Conservation (phyloP, 1,140 invertebrate species). For the Drosophila kanapiae region DNA sequence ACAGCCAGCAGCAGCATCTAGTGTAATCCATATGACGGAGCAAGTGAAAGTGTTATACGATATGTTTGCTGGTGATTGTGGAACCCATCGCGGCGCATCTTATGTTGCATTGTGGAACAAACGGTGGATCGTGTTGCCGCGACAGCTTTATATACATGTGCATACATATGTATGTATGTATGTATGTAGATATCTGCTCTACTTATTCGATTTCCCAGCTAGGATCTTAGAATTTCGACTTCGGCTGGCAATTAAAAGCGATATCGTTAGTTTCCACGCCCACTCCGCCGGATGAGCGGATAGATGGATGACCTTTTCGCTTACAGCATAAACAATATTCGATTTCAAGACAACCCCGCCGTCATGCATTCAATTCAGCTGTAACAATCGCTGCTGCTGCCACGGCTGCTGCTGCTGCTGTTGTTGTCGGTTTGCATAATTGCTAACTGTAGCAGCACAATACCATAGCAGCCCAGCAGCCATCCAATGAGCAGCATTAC, state of each 20-base stretch:
- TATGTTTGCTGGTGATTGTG: constrained; percentile 41
- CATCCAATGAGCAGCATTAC: not conserved
- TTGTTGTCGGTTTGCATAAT: constrained; percentile 70
- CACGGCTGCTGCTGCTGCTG: constrained; percentile 17
- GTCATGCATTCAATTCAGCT: constrained; percentile 67
- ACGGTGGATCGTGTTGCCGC: not conserved
- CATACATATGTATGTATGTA: no score
- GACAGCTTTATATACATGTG: no score
- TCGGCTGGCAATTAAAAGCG: constrained; percentile 28
- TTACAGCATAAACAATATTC: constrained; percentile 65
- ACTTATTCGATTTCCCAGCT: constrained; percentile 14
- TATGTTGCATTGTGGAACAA: constrained; percentile 42
- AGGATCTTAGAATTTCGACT: constrained; percentile 24
- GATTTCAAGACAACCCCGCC: constrained; percentile 63
- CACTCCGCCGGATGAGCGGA: constrained; percentile 42
- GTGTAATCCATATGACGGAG: constrained; percentile 20
- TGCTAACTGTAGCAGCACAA: constrained; percentile 77
- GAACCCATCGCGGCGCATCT: constrained; percentile 24
- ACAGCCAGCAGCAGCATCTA: not conserved
- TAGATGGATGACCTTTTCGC: constrained; percentile 62
- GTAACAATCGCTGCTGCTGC: constrained; percentile 59
- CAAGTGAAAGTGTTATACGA: constrained; percentile 53
- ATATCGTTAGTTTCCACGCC: constrained; percentile 72
- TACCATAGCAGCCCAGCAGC: constrained; percentile 22
- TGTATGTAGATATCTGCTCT: constrained; percentile 1